A percentile compares a stretch with the other conserved stretches of the same genome.
phyloP scores from a whole-genome alignment of 2,888 invertebrate species.

The Drosophila atripex region DNA sequence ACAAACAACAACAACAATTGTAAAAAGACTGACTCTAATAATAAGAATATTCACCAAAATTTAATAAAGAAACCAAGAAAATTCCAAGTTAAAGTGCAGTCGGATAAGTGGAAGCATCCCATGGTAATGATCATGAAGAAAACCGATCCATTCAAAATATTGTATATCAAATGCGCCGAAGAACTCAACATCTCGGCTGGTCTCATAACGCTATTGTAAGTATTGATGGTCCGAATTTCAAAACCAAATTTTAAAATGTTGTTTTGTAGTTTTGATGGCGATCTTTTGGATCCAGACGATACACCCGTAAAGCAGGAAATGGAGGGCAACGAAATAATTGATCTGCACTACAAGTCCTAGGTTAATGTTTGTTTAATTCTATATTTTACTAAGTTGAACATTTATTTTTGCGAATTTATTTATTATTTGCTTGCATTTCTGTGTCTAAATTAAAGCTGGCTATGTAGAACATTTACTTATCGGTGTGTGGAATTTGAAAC shows the following conservation, averaged over 20 bases:
- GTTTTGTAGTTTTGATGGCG: slow-evolving; percentile 80
- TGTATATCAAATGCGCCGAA: slow-evolving; percentile 80
- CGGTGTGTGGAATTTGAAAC: neutral
- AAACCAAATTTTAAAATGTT: neutral
- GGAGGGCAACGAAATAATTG: slow-evolving; percentile 81
- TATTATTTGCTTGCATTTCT: neutral
- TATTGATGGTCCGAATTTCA: neutral
- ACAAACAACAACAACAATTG: slow-evolving; percentile 27
- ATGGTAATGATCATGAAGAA: slow-evolving; percentile 69
- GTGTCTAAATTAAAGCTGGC: neutral
- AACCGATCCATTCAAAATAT: slow-evolving; percentile 71
- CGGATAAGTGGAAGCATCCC: slow-evolving; percentile 75
- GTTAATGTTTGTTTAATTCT: neutral
- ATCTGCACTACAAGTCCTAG: slow-evolving; percentile 56
- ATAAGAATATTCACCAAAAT: slow-evolving; percentile 14
- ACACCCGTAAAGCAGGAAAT: slow-evolving; percentile 79
- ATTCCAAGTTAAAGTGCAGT: slow-evolving; percentile 80
- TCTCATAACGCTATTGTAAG: slow-evolving; percentile 56
- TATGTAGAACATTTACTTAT: neutral
- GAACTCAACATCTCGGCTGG: slow-evolving; percentile 69
- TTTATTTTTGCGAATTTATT: neutral
- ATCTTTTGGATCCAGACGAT: slow-evolving; percentile 66
- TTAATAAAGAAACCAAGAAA: slow-evolving; percentile 45
- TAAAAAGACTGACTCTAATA: neutral
- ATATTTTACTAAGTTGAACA: neutral